Evolutionary conservation across 2,797 vertebrate genomes (phyloP).

Genomic region (Cryptoblepharus egeriae): DNA sequence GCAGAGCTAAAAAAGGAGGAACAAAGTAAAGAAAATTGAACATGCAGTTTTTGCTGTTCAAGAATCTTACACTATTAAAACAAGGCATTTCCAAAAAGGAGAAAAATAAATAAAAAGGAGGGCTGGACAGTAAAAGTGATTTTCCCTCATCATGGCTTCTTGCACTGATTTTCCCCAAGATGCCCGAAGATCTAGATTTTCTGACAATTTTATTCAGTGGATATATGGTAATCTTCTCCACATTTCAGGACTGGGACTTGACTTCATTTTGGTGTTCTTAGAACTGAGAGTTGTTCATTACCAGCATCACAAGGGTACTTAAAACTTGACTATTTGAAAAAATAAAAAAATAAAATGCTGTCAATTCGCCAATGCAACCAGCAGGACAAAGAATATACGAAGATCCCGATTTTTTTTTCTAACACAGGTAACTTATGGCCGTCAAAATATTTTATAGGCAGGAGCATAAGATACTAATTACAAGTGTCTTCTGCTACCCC

Average conservation of each 20-base stretch:
- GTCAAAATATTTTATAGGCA: slow-evolving; percentile 88
- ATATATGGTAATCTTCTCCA: slow-evolving; percentile 92
- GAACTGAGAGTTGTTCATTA: slow-evolving; percentile 89
- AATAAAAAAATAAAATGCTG: slow-evolving; percentile 86
- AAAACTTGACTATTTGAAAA: slow-evolving; percentile 90
- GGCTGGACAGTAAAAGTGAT: slow-evolving; percentile 82
- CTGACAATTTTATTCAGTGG: slow-evolving; percentile 97
- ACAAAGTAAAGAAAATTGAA: slow-evolving; percentile 83
- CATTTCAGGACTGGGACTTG: slow-evolving; percentile 95
- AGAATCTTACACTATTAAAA: slow-evolving; percentile 70
- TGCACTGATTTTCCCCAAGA: slow-evolving; percentile 94
- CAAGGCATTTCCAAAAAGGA: slow-evolving; percentile 75
- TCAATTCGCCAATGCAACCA: slow-evolving; percentile 89
- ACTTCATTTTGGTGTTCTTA: slow-evolving; percentile 93
- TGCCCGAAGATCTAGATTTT: slow-evolving; percentile 93
- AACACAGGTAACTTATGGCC: slow-evolving; percentile 84
- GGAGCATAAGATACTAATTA: slow-evolving; percentile 94
- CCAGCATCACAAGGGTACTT: slow-evolving; percentile 91
- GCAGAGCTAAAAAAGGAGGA: slow-evolving; percentile 86
- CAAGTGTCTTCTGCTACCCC: slow-evolving; percentile 97
- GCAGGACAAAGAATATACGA: slow-evolving; percentile 83
- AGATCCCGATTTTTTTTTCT: slow-evolving; percentile 77
- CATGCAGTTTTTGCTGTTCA: slow-evolving; percentile 69
- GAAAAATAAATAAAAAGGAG: slow-evolving; percentile 73
- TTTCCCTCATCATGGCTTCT: slow-evolving; percentile 88